Base-by-base conservation (phyloP, 1,140 invertebrate genomes). In the Drosophila melanica region DNA sequence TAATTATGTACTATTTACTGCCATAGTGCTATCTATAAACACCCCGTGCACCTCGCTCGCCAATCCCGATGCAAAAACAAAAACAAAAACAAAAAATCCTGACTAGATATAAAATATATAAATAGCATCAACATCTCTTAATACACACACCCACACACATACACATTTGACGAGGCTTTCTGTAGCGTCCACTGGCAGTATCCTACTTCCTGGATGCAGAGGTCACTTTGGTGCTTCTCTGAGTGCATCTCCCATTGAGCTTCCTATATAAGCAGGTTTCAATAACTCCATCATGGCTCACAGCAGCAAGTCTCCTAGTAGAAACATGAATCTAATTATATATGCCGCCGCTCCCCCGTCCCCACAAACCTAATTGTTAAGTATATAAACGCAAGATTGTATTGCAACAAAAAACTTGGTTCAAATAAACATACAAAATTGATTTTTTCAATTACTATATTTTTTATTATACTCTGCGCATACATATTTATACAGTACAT, bases 1-100 rank as follows among this genome's bases (percentile, higher is more conserved):
- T 81, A 75, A 87, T 63, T 86, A 89, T 75, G 73, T 85, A 81
- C 82, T 87, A 89, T 89, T 75, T 89, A 89, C 84, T 89, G 84
- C 84, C 84, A 89, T 89, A 89, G 68, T 76, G 74, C 74, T 76
- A 72, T 73, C 69, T 58, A 35, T 53, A 67, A 60, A 67, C 64
- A 68, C 67, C 77, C 77, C 68, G 54, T 72, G 84, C 72, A 81
- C 84, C 77, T 79, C 57, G 76, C 75, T 66, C 58, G 69, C 42
- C 57, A 51, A 48, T 59, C 72, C 62, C 81, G 48, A 75, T 42
- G 39, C 65, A 68, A 78, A 60, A 47, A 37, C 53, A 72, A 54
- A 59, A 45, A 18, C 30, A 47, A 53, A 41, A 39, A 65, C 59
- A 54, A 73, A 45, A 58, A 55, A 39, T 51, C 62, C 66, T 70